A percentile compares a stretch with the other conserved stretches of the same genome.
Evolutionary conservation across 2,113 vertebrate species (phyloP).

Genomic region (Muntiacus muntjak): DNA sequence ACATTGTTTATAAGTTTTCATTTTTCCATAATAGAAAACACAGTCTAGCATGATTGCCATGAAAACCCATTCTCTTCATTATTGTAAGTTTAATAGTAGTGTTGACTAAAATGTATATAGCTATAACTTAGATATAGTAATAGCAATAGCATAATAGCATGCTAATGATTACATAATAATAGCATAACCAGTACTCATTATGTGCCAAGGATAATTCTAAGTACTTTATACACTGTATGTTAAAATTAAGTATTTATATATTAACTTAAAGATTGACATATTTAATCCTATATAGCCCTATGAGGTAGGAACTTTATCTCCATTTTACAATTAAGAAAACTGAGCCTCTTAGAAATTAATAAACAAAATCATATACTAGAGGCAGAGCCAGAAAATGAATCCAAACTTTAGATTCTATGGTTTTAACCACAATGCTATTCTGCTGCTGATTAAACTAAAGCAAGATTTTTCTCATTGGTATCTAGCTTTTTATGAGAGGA

Average conservation of each 20-base stretch:
- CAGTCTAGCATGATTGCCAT: neutral
- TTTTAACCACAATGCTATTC: neutral
- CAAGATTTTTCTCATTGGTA: neutral
- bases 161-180: neutral
- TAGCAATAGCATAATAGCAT: neutral
- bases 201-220: neutral
- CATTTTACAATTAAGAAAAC: neutral
- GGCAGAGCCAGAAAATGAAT: neutral
- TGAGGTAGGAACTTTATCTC: neutral
- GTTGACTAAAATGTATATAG: neutral
- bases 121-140: neutral
- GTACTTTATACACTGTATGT: neutral
- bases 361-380: neutral
- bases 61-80: neutral
- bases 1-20: neutral
- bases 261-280: neutral
- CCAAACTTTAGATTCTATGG: neutral
- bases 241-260: neutral
- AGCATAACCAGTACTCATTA: neutral
- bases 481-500: neutral
- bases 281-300: neutral
- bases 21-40: neutral
- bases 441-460: neutral
- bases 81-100: neutral
- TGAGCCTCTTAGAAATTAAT: neutral